Conservation (phyloP, 2,888 invertebrate genomes). For the Zootermopsis nevadensis region DNA sequence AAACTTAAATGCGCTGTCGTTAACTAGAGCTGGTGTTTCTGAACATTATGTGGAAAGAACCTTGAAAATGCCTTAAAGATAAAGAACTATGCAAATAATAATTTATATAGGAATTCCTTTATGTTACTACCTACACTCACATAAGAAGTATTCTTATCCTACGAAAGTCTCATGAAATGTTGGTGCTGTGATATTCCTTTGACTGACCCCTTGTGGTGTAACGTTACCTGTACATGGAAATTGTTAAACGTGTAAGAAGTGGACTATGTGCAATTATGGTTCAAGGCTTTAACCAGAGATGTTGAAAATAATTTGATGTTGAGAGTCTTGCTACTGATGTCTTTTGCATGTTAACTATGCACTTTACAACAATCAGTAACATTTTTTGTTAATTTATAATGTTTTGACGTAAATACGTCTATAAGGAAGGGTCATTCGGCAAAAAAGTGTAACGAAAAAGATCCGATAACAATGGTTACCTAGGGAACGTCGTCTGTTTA, state of each 20-base stretch:
- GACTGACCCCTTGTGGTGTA: background rate
- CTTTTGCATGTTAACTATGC: too few relatives aligned
- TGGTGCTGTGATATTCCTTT: background rate
- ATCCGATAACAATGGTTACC: too few relatives aligned
- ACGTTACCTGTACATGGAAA: background rate
- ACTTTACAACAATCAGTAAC: too few relatives aligned
- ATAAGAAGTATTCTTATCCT: background rate
- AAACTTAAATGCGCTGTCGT: background rate
- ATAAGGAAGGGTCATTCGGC: too few relatives aligned
- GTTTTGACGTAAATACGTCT: too few relatives aligned
- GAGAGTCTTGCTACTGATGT: too few relatives aligned
- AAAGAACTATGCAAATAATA: background rate
- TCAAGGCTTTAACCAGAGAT: background rate
- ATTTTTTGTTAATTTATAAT: too few relatives aligned
- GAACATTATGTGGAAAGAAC: too few relatives aligned
- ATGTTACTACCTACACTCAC: background rate
- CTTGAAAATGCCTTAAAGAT: too few relatives aligned
- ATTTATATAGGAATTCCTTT: background rate
- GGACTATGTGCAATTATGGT: background rate
- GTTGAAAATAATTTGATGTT: too few relatives aligned
- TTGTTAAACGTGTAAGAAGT: conserved; percentile 9
- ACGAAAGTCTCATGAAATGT: background rate
- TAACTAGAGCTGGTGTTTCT: background rate
- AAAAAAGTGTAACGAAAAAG: too few relatives aligned
- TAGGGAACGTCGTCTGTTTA: too few relatives aligned